Evolutionary conservation across 1,140 invertebrate genomes (phyloP).

Genomic region (Leptinotarsa lineolata): DNA sequence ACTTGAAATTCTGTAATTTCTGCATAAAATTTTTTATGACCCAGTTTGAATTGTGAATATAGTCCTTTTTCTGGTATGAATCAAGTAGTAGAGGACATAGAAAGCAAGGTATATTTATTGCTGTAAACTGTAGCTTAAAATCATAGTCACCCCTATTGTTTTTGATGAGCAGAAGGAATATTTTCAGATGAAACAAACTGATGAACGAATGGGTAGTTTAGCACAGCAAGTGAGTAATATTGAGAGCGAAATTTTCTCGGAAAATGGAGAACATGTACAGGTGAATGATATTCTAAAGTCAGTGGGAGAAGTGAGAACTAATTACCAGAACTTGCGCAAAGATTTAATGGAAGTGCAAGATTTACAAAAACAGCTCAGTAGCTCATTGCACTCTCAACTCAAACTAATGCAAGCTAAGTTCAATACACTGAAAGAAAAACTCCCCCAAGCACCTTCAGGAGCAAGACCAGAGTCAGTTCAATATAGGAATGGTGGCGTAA

Average conservation of each 20-base stretch:
- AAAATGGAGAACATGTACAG: slow-evolving; percentile 49
- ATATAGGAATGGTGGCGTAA: background rate
- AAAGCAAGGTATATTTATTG: slow-evolving; percentile 43
- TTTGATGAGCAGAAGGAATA: background rate
- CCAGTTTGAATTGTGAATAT: no score
- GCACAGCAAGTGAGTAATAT: slow-evolving; percentile 53
- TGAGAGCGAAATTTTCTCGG: slow-evolving; percentile 49
- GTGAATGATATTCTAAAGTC: slow-evolving; percentile 51
- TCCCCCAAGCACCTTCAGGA: slow-evolving; percentile 20
- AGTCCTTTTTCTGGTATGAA: slow-evolving; percentile 36
- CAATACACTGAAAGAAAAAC: slow-evolving; percentile 50
- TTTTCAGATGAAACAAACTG: slow-evolving; percentile 53
- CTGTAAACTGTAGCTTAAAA: no score
- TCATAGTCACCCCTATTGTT: background rate
- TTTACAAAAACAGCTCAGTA: slow-evolving; percentile 53
- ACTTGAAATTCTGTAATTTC: no score
- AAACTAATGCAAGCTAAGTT: slow-evolving; percentile 54
- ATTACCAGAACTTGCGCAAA: slow-evolving; percentile 54
- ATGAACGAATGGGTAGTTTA: slow-evolving; percentile 49
- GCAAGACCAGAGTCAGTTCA: background rate
- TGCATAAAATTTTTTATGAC: no score
- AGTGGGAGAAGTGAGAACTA: slow-evolving; percentile 53
- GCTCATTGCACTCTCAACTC: slow-evolving; percentile 49
- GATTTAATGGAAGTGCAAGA: slow-evolving; percentile 53
- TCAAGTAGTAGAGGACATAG: slow-evolving; percentile 47